These are phyloP conservation scores for Agrotis puta DNA, from an alignment of 2,888 invertebrate genomes.

Conservation along the genomic window DNA sequence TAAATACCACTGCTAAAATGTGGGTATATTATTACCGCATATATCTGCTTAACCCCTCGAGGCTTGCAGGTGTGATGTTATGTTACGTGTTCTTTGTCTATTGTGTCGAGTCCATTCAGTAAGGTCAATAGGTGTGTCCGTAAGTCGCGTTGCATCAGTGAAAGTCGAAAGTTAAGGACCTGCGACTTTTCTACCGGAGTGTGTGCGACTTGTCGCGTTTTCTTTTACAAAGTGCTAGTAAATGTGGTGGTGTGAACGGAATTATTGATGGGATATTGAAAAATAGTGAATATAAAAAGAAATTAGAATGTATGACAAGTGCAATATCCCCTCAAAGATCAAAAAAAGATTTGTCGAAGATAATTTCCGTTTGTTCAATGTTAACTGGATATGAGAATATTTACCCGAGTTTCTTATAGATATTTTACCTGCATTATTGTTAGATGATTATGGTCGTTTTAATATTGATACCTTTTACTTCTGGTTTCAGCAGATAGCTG, in stretches of 20 bases:
- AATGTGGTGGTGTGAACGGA: neutral
- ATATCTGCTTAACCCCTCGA: neutral
- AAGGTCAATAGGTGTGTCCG: conserved; percentile 64
- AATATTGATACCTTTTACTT: neutral
- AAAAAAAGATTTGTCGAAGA: conserved; percentile 8
- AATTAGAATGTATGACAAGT: conserved; percentile 17
- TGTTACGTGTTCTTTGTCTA: conserved; percentile 16
- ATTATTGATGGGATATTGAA: conserved; percentile 33
- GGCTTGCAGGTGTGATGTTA: neutral
- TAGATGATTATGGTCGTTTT: neutral
- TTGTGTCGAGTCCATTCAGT: conserved; percentile 51
- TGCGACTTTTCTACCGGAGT: conserved; percentile 74
- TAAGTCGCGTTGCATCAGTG: conserved; percentile 71
- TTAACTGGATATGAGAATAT: neutral
- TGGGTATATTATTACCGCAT: neutral
- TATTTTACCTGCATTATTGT: too few relatives aligned
- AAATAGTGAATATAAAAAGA: conserved; percentile 21
- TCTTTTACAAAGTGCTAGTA: conserved; percentile 14
- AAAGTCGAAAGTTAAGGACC: conserved; percentile 85
- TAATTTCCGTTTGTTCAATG: conserved; percentile 17
- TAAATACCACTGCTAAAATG: too few relatives aligned
- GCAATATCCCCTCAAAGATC: neutral
- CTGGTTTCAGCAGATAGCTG: neutral
- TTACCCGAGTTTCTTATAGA: neutral
- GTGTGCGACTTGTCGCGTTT: conserved; percentile 43